phyloP scores from a whole-genome alignment of 2,113 vertebrate genomes.

The Passer montanus region DNA sequence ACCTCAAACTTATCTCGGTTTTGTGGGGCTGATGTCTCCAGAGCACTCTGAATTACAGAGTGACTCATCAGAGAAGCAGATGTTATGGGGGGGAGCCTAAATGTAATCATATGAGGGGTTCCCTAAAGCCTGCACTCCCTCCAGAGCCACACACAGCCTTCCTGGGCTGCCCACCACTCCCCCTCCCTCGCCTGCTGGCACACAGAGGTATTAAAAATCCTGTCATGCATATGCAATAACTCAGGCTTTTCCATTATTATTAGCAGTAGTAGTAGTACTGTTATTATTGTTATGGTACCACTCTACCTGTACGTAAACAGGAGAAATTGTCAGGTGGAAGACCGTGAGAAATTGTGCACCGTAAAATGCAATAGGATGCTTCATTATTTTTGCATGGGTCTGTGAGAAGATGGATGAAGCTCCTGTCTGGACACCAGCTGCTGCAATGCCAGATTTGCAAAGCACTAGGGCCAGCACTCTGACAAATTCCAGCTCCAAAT shows the following conservation, averaged over 20 bases:
- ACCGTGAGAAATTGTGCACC: neutral
- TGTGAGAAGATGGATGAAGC: neutral
- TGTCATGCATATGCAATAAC: neutral
- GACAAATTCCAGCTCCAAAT: neutral
- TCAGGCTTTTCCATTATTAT: neutral
- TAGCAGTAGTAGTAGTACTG: neutral
- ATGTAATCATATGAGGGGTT: neutral
- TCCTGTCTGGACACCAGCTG: neutral
- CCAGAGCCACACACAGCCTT: accelerated
- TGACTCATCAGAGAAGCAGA: neutral
- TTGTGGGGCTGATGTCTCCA: neutral
- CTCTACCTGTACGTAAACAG: neutral
- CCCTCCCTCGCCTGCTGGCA: neutral
- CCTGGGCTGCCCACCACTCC: neutral
- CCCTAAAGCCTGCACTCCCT: neutral
- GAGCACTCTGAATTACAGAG: neutral
- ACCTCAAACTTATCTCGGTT: neutral
- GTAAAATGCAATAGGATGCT: neutral
- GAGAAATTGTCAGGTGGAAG: neutral
- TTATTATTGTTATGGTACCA: neutral
- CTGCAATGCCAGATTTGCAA: neutral
- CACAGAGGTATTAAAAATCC: neutral
- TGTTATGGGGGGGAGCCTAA: neutral
- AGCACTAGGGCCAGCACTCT: neutral
- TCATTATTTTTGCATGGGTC: neutral